A percentile compares a stretch with the other conserved stretches of the same genome.
Conservation (phyloP, 2,113 vertebrate species). For the Tachysurus fulvidraco region DNA sequence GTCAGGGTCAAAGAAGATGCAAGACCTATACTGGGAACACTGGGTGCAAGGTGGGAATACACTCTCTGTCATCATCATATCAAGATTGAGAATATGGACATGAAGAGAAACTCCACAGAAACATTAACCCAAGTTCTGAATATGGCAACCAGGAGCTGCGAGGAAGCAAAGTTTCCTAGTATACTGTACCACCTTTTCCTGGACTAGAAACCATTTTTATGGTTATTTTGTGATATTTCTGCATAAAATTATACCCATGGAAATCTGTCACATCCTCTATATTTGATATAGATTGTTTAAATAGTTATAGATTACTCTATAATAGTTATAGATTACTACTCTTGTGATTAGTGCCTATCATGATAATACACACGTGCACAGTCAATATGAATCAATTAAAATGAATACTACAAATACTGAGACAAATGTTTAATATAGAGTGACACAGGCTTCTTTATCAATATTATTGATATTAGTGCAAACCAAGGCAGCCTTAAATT, state of each 20-base stretch:
- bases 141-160: not conserved
- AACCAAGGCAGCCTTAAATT: not conserved
- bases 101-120: not conserved
- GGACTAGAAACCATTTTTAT: not conserved
- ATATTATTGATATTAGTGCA: not conserved
- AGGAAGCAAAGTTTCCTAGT: not conserved
- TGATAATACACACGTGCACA: not conserved
- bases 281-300: not conserved
- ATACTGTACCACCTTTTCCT: not conserved
- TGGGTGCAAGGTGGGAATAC: not conserved
- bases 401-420: not conserved
- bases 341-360: not conserved
- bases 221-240: not conserved
- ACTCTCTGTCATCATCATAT: not conserved
- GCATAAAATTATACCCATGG: not conserved
- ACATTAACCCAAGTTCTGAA: not conserved
- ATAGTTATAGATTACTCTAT: slow-evolving; percentile 27
- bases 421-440: not conserved
- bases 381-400: not conserved
- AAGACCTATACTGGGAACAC: not conserved
- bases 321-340: not conserved
- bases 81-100: not conserved
- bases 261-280: not conserved
- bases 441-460: not conserved
- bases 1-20: not conserved